Percentiles rank a stretch among this genome's conserved stretches.
phyloP scores from a whole-genome alignment of 2,797 vertebrate genomes.

The Cercopithecus hamlyni region DNA sequence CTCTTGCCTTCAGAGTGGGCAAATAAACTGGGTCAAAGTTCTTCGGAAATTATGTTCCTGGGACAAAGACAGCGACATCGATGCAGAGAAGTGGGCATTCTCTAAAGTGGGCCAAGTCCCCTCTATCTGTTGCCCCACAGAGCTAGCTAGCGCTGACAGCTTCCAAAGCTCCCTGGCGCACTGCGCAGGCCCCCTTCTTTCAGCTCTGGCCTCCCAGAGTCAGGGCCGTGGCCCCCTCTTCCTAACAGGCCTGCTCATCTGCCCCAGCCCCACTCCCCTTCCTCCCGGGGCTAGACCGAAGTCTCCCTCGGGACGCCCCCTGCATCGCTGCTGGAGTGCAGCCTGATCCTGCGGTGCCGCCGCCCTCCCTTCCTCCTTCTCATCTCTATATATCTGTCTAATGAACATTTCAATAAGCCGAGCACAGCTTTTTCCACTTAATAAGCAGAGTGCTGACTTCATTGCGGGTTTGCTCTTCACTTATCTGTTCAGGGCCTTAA shows the following conservation, averaged over 20 bases:
- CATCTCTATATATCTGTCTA: slow-evolving; percentile 88
- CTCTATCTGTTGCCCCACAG: background rate
- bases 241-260: background rate
- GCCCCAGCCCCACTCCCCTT: background rate
- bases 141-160: background rate
- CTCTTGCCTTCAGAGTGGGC: background rate
- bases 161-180: background rate
- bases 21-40: background rate
- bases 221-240: background rate
- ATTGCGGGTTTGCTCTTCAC: slow-evolving; percentile 83
- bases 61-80: background rate
- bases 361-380: slow-evolving; percentile 64
- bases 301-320: background rate
- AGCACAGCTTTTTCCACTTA: slow-evolving; percentile 88
- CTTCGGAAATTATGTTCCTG: background rate
- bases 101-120: background rate
- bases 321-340: background rate
- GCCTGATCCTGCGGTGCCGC: background rate
- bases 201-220: background rate
- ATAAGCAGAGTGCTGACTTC: slow-evolving; percentile 90
- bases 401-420: slow-evolving; percentile 88
- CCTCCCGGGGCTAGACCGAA: background rate
- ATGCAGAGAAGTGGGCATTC: background rate
- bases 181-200: background rate
- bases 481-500: slow-evolving; percentile 85